These are phyloP conservation scores for Propithecus perrieri DNA, from an alignment of 2,797 vertebrate species.

Conservation along the genomic window DNA sequence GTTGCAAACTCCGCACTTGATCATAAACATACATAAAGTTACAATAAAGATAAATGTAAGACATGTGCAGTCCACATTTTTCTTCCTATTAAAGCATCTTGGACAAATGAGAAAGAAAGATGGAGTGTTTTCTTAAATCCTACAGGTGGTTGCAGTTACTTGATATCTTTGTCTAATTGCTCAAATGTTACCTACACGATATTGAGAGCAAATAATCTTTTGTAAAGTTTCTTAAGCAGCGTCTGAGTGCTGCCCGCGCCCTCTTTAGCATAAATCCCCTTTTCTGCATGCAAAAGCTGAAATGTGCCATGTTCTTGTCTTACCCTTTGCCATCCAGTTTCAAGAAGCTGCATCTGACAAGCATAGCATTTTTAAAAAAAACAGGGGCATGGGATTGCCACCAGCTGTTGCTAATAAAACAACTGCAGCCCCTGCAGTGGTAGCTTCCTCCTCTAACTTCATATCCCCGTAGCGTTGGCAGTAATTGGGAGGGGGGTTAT, in stretches of 20 bases:
- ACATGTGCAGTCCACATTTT: conserved; percentile 78
- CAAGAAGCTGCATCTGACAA: conserved; percentile 80
- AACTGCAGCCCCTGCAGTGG: conserved; percentile 74
- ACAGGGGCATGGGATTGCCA: conserved; percentile 63
- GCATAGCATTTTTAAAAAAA: conserved; percentile 63
- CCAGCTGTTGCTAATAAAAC: conserved; percentile 87
- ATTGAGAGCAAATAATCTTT: not conserved
- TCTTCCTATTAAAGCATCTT: conserved; percentile 27
- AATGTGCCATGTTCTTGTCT: conserved; percentile 75
- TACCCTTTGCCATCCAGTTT: conserved; percentile 79
- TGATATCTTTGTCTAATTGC: conserved; percentile 64
- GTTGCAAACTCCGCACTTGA: conserved; percentile 41
- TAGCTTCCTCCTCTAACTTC: conserved; percentile 74
- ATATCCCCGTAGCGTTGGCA: conserved; percentile 78
- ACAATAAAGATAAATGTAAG: not conserved
- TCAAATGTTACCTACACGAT: conserved; percentile 51
- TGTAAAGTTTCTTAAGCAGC: conserved; percentile 4
- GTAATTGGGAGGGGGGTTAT: conserved; percentile 57
- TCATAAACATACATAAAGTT: conserved; percentile 11
- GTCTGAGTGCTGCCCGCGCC: not conserved
- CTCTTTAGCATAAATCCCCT: conserved; percentile 3
- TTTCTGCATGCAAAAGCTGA: conserved; percentile 74
- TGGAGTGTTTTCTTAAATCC: not conserved
- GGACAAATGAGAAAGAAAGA: conserved; percentile 46
- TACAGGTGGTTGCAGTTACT: conserved; percentile 74